Conservation (phyloP, 2,888 invertebrate species). For the Drosophila mimetica region DNA sequence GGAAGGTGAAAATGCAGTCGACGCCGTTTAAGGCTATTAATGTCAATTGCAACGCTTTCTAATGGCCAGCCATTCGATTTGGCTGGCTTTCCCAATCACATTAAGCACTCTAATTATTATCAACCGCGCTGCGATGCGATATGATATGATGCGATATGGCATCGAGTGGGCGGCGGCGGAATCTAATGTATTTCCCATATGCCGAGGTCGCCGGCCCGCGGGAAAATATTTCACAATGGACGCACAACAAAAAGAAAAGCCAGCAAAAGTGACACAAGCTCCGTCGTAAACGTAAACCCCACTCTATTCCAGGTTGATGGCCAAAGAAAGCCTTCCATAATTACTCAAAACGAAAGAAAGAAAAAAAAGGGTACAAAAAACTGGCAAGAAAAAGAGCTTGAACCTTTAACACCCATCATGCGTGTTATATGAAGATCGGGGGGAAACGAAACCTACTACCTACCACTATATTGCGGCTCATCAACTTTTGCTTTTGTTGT, state of each 20-base stretch:
- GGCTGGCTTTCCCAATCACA: conserved; percentile 37
- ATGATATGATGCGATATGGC: conserved; percentile 2
- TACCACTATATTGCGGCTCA: conserved; percentile 25
- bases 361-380: background rate
- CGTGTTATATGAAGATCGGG: conserved; percentile 14
- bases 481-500: conserved; percentile 35
- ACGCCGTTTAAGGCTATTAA: conserved; percentile 51
- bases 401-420: conserved; percentile 42
- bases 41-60: conserved; percentile 58
- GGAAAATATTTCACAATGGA: conserved; percentile 36
- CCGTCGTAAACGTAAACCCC: conserved; percentile 5
- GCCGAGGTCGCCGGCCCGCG: conserved; percentile 23
- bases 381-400: conserved; percentile 9
- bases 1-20: conserved; percentile 24
- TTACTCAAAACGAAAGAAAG: conserved; percentile 30
- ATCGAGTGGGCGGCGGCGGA: conserved; percentile 10
- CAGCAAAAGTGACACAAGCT: background rate
- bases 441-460: conserved; percentile 16
- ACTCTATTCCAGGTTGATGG: conserved; percentile 18
- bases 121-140: conserved; percentile 28
- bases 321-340: conserved; percentile 39
- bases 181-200: conserved; percentile 15
- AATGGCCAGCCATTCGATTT: conserved; percentile 17
- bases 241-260: conserved; percentile 4
- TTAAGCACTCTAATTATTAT: conserved; percentile 43